Evolutionary conservation across 1,140 invertebrate species (phyloP).

Genomic region (Psix sp.): DNA sequence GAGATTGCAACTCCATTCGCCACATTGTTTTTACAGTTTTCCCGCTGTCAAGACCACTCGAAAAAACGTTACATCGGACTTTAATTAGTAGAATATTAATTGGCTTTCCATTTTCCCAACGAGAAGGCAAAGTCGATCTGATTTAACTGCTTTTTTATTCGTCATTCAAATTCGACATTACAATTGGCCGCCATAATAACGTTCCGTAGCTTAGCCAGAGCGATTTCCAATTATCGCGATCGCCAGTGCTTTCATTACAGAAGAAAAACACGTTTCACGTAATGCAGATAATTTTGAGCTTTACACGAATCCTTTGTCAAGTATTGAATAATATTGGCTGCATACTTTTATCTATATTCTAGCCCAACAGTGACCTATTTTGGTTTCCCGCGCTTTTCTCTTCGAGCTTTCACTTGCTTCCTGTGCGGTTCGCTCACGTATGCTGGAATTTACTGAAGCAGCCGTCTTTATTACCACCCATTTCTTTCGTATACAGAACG

Average conservation of each 20-base stretch:
- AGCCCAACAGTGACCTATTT: slow-evolving; percentile 57
- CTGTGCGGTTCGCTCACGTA: slow-evolving; percentile 57
- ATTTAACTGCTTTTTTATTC: too few relatives aligned
- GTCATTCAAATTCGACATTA: too few relatives aligned
- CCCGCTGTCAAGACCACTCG: background rate
- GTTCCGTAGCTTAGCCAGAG: background rate
- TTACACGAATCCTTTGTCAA: slow-evolving; percentile 69
- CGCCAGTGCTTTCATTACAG: slow-evolving; percentile 10
- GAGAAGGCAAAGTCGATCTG: too few relatives aligned
- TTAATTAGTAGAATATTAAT: background rate
- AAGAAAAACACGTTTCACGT: slow-evolving; percentile 63
- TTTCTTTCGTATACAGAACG: slow-evolving; percentile 64
- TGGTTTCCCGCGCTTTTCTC: background rate
- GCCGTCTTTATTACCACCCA: slow-evolving; percentile 64
- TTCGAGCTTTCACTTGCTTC: slow-evolving; percentile 13
- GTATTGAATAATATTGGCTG: slow-evolving; percentile 65
- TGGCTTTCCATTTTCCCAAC: background rate
- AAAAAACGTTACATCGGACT: background rate
- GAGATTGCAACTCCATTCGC: background rate
- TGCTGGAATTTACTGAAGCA: slow-evolving; percentile 66
- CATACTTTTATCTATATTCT: slow-evolving; percentile 62
- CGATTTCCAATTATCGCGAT: slow-evolving; percentile 6
- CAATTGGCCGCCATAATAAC: too few relatives aligned
- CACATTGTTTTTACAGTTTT: slow-evolving; percentile 6
- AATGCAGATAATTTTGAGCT: slow-evolving; percentile 62